Percentiles rank a stretch among this genome's conserved stretches.
phyloP scores from a whole-genome alignment of 2,113 vertebrate genomes.

The Salvelinus sp. region DNA sequence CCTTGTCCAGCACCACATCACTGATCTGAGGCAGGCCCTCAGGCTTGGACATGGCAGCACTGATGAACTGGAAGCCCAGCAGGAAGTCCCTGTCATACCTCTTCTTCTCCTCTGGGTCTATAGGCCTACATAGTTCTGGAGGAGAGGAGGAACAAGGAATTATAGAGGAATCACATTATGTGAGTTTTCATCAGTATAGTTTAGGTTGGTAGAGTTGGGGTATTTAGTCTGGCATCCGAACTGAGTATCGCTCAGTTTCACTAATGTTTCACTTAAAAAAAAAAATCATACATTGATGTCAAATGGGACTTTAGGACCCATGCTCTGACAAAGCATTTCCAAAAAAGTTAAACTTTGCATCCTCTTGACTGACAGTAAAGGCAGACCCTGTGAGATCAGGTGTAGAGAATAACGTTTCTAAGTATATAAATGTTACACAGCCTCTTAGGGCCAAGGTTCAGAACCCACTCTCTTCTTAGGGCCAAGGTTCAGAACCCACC shows the following conservation, averaged over 20 bases:
- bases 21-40: constrained; percentile 94
- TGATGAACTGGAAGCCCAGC: constrained; percentile 91
- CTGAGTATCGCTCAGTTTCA: background rate
- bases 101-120: constrained; percentile 94
- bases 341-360: background rate
- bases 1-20: constrained; percentile 96
- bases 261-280: too few relatives aligned
- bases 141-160: constrained; percentile 42
- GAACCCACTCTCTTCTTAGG: too few relatives aligned
- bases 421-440: background rate
- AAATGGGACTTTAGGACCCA: too few relatives aligned
- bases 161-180: too few relatives aligned
- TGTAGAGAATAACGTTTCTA: background rate
- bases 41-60: constrained; percentile 93
- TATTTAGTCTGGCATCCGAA: background rate
- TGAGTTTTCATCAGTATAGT: too few relatives aligned
- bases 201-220: background rate
- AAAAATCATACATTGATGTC: too few relatives aligned
- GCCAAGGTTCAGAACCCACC: constrained; percentile 71
- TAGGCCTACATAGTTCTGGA: constrained; percentile 92
- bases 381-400: constrained; percentile 23
- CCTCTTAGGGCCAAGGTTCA: too few relatives aligned
- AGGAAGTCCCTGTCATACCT: constrained; percentile 92
- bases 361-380: background rate
- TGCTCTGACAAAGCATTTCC: background rate